These are phyloP conservation scores for Platysteira castanea DNA, from an alignment of 2,113 vertebrate species.

Conservation along the genomic window DNA sequence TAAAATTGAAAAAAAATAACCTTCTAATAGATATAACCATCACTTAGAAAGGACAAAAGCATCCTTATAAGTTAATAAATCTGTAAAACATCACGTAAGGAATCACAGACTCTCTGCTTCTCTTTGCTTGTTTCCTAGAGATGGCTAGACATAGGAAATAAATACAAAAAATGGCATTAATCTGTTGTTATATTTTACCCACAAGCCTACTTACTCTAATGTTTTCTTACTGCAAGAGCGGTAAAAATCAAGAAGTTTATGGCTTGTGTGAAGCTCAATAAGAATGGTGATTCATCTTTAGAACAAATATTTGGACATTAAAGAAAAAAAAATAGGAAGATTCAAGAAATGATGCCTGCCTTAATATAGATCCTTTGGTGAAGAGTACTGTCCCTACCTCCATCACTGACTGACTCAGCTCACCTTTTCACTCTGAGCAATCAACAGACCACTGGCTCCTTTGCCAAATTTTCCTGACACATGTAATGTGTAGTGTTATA, in stretches of 20 bases:
- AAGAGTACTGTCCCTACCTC: neutral
- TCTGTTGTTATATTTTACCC: neutral
- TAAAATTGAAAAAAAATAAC: neutral
- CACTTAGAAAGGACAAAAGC: neutral
- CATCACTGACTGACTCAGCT: neutral
- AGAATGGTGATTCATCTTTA: constrained; percentile 38
- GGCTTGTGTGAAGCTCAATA: neutral
- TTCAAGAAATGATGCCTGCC: neutral
- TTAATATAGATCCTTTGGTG: neutral
- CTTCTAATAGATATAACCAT: neutral
- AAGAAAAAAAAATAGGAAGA: neutral
- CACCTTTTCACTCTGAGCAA: neutral
- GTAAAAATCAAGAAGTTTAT: constrained; percentile 22
- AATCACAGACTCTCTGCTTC: neutral
- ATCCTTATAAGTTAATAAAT: neutral
- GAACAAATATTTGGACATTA: constrained; percentile 15
- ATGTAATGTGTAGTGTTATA: neutral
- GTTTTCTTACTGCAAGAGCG: constrained; percentile 20
- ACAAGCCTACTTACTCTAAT: neutral
- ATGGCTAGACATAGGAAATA: neutral
- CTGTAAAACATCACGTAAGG: neutral
- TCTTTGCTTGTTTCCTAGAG: neutral
- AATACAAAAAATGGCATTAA: neutral
- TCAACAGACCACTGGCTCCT: neutral
- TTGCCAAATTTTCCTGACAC: neutral